Evolutionary conservation across 1,140 invertebrate genomes (phyloP).

Genomic region (Drosophila varians): DNA sequence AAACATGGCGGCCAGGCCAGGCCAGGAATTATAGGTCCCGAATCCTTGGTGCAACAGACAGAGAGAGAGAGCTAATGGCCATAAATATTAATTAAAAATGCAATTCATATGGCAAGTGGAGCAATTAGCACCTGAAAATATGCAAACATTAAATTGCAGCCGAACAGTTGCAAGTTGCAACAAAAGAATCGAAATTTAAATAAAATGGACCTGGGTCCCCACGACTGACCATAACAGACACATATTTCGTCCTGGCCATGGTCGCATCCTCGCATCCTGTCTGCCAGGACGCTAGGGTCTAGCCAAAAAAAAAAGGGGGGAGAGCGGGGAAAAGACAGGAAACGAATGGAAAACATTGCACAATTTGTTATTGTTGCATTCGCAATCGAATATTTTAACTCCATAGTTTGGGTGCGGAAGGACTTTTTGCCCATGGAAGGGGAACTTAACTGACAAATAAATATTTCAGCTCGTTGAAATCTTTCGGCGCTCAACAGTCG

Average conservation of each 20-base stretch:
- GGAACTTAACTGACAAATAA: constrained; percentile 58
- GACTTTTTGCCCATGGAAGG: constrained; percentile 23
- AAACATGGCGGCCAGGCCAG: constrained; percentile 64
- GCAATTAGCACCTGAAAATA: constrained; percentile 84
- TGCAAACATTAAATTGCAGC: constrained; percentile 82
- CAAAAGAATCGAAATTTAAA: constrained; percentile 60
- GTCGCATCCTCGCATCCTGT: constrained; percentile 62
- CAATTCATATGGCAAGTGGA: constrained; percentile 83
- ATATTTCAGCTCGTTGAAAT: constrained; percentile 69
- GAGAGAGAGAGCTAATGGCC: background rate
- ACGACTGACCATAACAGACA: constrained; percentile 79
- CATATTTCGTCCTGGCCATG: constrained; percentile 80
- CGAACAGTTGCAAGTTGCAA: constrained; percentile 35
- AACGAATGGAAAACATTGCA: constrained; percentile 71
- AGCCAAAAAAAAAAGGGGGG: constrained; percentile 25
- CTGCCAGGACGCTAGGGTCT: constrained; percentile 41
- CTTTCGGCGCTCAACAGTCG: constrained; percentile 71
- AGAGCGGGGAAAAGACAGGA: constrained; percentile 35
- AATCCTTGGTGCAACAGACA: background rate
- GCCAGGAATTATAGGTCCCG: constrained; percentile 42
- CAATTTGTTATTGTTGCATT: constrained; percentile 66
- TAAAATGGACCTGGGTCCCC: constrained; percentile 50
- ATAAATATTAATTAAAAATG: constrained; percentile 83
- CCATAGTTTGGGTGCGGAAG: constrained; percentile 23
- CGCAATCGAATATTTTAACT: constrained; percentile 34